phyloP scores from a whole-genome alignment of 2,797 vertebrate species.

The Myripristis jacobus region DNA sequence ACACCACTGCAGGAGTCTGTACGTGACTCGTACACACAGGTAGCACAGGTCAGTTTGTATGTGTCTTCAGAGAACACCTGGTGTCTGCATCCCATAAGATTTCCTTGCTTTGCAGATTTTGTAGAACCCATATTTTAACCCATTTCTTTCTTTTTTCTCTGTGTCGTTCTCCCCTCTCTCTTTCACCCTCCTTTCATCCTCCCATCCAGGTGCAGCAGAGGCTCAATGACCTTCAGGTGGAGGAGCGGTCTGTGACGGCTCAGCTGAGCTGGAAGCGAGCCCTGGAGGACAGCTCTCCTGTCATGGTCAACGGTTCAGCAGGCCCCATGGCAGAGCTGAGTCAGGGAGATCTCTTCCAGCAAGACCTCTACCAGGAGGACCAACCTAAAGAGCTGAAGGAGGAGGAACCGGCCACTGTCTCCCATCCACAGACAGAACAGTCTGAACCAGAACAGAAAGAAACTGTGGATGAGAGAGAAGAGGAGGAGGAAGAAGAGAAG shows the following conservation, averaged over 20 bases:
- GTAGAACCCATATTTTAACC: background rate
- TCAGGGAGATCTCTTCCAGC: conserved; percentile 64
- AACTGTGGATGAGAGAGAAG: conserved; percentile 50
- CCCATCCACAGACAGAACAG: conserved; percentile 54
- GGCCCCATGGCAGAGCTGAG: conserved; percentile 61
- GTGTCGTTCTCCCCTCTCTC: background rate
- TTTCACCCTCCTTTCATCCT: background rate
- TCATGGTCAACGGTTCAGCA: conserved; percentile 90
- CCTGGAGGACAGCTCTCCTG: conserved; percentile 84
- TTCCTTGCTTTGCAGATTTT: background rate
- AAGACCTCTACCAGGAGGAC: conserved; percentile 71
- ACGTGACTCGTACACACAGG: conserved; percentile 91
- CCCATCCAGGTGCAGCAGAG: conserved; percentile 88
- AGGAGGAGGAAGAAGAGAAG: conserved; percentile 67
- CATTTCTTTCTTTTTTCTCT: background rate
- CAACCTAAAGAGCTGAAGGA: conserved; percentile 70
- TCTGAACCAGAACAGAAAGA: conserved; percentile 58
- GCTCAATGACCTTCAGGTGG: conserved; percentile 88
- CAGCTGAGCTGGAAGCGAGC: conserved; percentile 90
- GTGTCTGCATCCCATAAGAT: background rate
- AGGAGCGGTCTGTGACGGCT: conserved; percentile 86
- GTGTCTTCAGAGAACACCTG: too few relatives aligned
- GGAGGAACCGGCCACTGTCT: conserved; percentile 47
- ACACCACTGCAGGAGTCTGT: conserved; percentile 92
- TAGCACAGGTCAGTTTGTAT: conserved; percentile 85